Evolutionary conservation across 2,888 invertebrate species (phyloP), one percentile per base, ranked within the genome.

Genomic region (Pterobdella sp.): DNA sequence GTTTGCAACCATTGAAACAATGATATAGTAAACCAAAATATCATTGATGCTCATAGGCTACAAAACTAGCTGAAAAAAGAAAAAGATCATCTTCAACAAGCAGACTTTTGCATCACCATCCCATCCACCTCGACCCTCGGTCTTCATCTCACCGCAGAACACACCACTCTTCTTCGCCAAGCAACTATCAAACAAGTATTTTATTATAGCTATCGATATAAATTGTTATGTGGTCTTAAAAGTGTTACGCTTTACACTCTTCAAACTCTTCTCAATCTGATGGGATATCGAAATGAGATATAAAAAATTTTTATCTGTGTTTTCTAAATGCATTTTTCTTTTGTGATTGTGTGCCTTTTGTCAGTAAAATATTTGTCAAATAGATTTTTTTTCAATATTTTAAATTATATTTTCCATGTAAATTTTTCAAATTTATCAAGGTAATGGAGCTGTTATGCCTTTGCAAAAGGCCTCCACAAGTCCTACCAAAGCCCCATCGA

Each of bases 401-500:
- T 42, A 42, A 42, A 42, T 42, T 14, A 42, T 42, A 42, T 42
- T 42, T 14, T 18, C 18, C 42, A 42, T 42, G 42, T 42, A 42
- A 18, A 18, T 18, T 42, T 42, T 42, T 42, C 42, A 18, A 42
- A 14, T 7, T n/a, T 56, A 4, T 26, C 7, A 56, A 56, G 60
- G 60, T 26, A 56, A 56, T 26, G 60, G 60, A 3, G 4, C 60
- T 26, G 60, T 26, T 22, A 56, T 4, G 60, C n/a, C 10, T 14
- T 7, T 7, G 7, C 42, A 42, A 42, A 42, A 18, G 42, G n/a
- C 60, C n/a, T n/a, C 10, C 60, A 56, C n/a, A 22, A 56, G 60
- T 56, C 60, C 60, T 26, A 56, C 60, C 60, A 65, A 65, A 31
- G n/a, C 14, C 3, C 65, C 65, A 65, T 3, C 65, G 4, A 65